Conservation (phyloP, 1,140 invertebrate genomes). For the Zaprionus capensis region DNA sequence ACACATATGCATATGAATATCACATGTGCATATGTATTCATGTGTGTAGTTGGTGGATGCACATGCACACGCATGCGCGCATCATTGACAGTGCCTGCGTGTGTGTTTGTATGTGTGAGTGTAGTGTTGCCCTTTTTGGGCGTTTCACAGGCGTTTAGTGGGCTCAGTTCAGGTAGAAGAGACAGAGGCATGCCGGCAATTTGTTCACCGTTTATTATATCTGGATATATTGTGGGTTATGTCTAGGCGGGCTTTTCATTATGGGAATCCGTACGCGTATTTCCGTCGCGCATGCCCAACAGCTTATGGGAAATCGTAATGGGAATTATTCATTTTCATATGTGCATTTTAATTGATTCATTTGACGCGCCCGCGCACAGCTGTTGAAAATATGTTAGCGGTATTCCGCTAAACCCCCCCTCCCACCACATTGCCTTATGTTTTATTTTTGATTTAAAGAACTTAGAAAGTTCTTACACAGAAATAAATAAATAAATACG, state of each 20-base stretch:
- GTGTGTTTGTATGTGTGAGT: constrained; percentile 6
- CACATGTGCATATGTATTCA: constrained; percentile 6
- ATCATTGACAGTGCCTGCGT: constrained; percentile 34
- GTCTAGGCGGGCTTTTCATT: constrained; percentile 53
- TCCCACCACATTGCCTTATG: background rate
- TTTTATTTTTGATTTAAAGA: too few species aligned
- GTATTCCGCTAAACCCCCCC: constrained; percentile 19
- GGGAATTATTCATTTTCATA: constrained; percentile 61
- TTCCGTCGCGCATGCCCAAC: constrained; percentile 66
- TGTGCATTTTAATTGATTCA: constrained; percentile 49
- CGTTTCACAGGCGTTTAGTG: constrained; percentile 32
- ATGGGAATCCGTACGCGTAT: constrained; percentile 64
- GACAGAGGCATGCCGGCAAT: constrained; percentile 39
- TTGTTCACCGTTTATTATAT: constrained; percentile 45
- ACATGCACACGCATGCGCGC: constrained; percentile 10
- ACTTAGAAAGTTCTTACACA: too few species aligned
- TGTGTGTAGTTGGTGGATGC: background rate
- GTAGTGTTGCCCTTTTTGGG: constrained; percentile 19
- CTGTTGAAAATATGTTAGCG: constrained; percentile 64
- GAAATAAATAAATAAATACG: too few species aligned
- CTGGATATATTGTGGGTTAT: constrained; percentile 60
- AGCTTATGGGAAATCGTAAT: constrained; percentile 60
- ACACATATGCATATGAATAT: constrained; percentile 21
- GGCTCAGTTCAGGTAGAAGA: constrained; percentile 25
- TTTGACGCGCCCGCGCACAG: constrained; percentile 39